Evolutionary conservation across 2,113 vertebrate species (phyloP).

Genomic region (Charadrius vociferus): DNA sequence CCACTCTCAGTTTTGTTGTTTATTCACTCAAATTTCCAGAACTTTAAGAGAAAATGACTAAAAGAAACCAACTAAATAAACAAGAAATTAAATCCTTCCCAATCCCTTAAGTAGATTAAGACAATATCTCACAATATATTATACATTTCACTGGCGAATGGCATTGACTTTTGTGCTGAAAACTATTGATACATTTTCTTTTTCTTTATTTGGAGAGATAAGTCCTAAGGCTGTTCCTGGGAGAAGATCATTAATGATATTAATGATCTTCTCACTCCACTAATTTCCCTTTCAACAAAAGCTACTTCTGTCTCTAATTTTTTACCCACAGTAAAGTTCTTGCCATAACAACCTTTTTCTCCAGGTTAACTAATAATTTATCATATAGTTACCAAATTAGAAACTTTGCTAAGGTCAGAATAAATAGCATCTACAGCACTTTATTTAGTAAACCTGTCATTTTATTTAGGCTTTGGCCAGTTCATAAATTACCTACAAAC

Average conservation of each 20-base stretch:
- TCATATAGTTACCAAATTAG: not conserved
- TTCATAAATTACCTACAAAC: not conserved
- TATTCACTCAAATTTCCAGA: not conserved
- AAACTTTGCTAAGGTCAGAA: not conserved
- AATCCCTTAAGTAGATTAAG: not conserved
- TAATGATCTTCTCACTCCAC: not conserved
- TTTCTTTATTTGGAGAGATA: not conserved
- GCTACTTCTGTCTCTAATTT: not conserved
- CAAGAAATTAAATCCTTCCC: not conserved
- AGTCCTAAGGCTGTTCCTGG: slow-evolving; percentile 15
- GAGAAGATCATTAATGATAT: slow-evolving; percentile 27
- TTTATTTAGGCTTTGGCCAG: not conserved
- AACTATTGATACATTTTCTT: not conserved
- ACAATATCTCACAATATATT: not conserved
- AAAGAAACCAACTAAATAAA: not conserved
- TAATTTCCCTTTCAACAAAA: slow-evolving; percentile 40
- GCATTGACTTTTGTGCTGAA: not conserved
- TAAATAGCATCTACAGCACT: not conserved
- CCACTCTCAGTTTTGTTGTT: not conserved
- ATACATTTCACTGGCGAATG: not conserved
- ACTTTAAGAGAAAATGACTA: not conserved
- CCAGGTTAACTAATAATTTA: not conserved
- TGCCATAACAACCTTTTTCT: not conserved
- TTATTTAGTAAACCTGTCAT: not conserved
- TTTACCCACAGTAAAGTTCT: not conserved